Percentiles rank a stretch among this genome's conserved stretches.
phyloP scores from a whole-genome alignment of 2,113 vertebrate genomes.

The Paracanthobrama guichenoti region DNA sequence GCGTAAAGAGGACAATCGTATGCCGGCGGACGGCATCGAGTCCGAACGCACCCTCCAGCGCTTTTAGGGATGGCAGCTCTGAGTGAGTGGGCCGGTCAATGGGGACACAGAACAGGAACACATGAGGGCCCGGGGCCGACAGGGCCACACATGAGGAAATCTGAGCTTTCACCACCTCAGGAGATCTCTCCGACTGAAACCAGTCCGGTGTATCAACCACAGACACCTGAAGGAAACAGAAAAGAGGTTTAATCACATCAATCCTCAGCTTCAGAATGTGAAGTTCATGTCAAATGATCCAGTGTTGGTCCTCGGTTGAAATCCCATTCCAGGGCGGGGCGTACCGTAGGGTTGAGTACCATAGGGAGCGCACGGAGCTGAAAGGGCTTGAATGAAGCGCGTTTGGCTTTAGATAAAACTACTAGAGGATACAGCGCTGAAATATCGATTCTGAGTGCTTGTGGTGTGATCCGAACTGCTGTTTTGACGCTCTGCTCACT shows the following conservation, averaged over 20 bases:
- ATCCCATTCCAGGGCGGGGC: no score
- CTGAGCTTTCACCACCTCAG: slow-evolving; percentile 68
- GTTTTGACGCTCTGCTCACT: no score
- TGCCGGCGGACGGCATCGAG: slow-evolving; percentile 56
- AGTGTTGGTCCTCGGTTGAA: no score
- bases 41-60: slow-evolving; percentile 67
- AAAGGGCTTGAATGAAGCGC: no score
- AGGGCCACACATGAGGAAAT: slow-evolving; percentile 71
- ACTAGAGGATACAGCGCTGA: no score
- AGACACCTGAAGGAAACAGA: slow-evolving; percentile 66
- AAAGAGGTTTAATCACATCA: background rate
- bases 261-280: no score
- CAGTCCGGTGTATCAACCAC: slow-evolving; percentile 78
- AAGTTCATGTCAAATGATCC: no score
- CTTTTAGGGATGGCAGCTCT: slow-evolving; percentile 62
- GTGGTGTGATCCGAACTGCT: no score
- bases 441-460: no score
- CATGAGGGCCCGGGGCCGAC: slow-evolving; percentile 74
- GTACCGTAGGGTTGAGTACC: no score
- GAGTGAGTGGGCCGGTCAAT: slow-evolving; percentile 67
- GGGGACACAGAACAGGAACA: slow-evolving; percentile 76
- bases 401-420: no score
- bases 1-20: slow-evolving; percentile 73
- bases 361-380: no score
- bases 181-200: slow-evolving; percentile 66